These are phyloP conservation scores for Psittacula derbiana DNA, from an alignment of 2,797 vertebrate genomes.

Conservation along the genomic window DNA sequence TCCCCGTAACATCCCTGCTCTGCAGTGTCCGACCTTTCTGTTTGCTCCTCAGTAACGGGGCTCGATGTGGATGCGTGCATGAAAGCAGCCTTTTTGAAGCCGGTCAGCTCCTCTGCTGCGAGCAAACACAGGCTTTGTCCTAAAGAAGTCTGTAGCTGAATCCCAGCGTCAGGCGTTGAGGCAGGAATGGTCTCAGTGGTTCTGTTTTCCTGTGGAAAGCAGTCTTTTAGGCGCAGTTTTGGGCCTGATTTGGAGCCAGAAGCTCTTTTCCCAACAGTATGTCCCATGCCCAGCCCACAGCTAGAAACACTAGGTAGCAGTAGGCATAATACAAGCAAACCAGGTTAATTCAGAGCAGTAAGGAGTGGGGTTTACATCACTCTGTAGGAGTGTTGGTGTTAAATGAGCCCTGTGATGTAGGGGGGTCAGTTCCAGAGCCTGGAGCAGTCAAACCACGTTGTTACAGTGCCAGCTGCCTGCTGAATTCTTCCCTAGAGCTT, in stretches of 20 bases:
- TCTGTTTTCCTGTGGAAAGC: neutral
- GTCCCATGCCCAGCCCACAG: neutral
- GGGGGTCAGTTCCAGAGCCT: neutral
- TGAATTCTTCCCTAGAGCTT: neutral
- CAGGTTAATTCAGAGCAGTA: neutral
- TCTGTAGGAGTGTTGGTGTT: neutral
- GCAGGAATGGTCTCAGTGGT: neutral
- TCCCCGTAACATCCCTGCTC: neutral
- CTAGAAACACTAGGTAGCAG: neutral
- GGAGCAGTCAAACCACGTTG: rapidly evolving
- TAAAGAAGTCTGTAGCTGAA: neutral
- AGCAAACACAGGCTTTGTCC: neutral
- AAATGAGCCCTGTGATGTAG: neutral
- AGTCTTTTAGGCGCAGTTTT: neutral
- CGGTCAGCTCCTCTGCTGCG: neutral
- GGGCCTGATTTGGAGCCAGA: neutral
- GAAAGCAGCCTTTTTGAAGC: neutral
- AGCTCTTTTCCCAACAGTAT: neutral
- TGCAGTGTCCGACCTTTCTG: neutral
- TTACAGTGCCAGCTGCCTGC: neutral
- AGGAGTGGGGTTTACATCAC: neutral
- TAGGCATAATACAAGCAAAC: no score
- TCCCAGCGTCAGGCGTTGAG: neutral
- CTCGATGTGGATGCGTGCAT: neutral
- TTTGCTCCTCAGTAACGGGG: neutral